These are phyloP conservation scores for Montipora efflorescens DNA, from an alignment of 64 coral and sea anemone genomes.

Conservation along the genomic window DNA sequence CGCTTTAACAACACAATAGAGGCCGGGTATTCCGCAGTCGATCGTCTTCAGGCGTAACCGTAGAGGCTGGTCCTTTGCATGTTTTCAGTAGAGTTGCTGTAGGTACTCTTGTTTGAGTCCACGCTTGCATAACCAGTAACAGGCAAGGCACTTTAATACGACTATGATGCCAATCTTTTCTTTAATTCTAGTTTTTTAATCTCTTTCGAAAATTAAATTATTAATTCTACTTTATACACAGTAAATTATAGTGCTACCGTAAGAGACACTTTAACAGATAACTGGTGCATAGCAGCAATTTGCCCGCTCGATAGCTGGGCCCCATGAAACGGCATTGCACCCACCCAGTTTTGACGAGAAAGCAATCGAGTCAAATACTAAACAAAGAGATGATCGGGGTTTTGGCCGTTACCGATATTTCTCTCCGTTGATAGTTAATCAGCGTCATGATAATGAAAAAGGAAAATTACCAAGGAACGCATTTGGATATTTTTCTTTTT, in stretches of 20 bases:
- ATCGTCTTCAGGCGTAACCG: no score
- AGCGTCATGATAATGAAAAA: no score
- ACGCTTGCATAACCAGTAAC: neutral
- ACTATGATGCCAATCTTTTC: neutral
- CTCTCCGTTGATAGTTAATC: neutral
- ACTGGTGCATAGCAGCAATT: neutral
- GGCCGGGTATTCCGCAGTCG: no score
- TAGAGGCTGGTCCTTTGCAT: no score
- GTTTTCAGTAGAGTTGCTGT: no score
- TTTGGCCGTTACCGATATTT: neutral
- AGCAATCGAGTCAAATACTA: constrained; percentile 18
- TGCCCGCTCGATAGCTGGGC: neutral
- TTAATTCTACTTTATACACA: constrained; percentile 39
- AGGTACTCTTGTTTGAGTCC: neutral
- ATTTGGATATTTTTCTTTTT: no score
- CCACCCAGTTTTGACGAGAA: neutral
- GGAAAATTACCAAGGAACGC: no score
- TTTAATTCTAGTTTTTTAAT: neutral
- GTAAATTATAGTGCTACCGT: constrained; percentile 35
- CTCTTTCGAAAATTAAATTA: constrained; percentile 9
- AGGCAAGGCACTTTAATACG: neutral
- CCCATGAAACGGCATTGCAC: neutral
- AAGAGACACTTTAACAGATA: constrained; percentile 2
- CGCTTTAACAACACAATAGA: no score
- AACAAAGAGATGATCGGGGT: neutral